Evolutionary conservation across 2,888 invertebrate species (phyloP).

Genomic region (Folsomia candida): DNA sequence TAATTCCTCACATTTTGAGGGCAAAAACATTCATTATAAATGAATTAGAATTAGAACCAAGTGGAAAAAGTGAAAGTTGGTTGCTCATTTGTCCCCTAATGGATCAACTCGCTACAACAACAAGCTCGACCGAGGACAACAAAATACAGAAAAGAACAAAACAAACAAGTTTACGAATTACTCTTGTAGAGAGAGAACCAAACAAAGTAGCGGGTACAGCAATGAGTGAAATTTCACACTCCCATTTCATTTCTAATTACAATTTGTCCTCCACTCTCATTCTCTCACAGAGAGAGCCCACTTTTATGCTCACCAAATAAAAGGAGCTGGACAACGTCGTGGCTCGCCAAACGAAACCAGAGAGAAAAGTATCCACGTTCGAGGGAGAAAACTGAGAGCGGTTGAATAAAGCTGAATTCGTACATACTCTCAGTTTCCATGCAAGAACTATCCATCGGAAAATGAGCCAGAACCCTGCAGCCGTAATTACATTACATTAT

Average conservation of each 20-base stretch:
- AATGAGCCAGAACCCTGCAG: neutral
- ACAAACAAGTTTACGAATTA: conserved; percentile 4
- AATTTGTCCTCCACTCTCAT: neutral
- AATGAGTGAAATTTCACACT: conserved; percentile 3
- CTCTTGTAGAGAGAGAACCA: neutral
- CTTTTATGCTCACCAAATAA: neutral
- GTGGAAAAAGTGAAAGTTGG: conserved; percentile 29
- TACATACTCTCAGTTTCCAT: no score
- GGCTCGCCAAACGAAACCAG: no score
- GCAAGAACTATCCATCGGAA: no score
- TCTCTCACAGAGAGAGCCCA: no score
- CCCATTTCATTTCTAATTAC: conserved; percentile 7
- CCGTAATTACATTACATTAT: neutral
- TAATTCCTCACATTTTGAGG: conserved; percentile 11
- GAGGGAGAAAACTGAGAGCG: no score
- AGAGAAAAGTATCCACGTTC: no score
- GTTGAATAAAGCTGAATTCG: no score
- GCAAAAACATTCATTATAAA: conserved; percentile 32
- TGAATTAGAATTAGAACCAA: conserved; percentile 37
- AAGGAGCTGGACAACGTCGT: no score
- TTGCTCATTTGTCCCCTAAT: conserved; percentile 38
- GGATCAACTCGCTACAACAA: conserved; percentile 26
- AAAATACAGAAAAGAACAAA: neutral
- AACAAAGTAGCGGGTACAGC: neutral
- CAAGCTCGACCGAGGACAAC: neutral